These are phyloP conservation scores for Acanthis flammea DNA, from an alignment of 2,797 vertebrate species.

Conservation along the genomic window DNA sequence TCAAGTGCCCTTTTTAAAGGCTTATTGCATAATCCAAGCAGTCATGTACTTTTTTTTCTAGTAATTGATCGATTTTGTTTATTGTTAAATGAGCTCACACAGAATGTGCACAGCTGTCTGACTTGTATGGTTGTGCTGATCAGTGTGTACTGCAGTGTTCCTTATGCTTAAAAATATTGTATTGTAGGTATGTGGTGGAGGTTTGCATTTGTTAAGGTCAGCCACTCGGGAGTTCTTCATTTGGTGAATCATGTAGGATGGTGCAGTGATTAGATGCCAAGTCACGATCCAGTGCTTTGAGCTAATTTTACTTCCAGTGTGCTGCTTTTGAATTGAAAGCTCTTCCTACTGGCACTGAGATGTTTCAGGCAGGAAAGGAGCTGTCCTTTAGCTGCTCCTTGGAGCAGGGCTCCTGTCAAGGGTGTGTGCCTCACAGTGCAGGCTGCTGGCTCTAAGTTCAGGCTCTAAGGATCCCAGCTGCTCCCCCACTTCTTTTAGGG, in stretches of 20 bases:
- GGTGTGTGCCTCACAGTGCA: neutral
- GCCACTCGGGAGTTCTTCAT: neutral
- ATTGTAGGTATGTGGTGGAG: neutral
- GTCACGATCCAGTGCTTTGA: conserved; percentile 38
- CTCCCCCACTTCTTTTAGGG: neutral
- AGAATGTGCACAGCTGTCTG: neutral
- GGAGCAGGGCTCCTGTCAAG: neutral
- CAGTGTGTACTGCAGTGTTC: neutral
- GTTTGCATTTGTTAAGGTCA: conserved; percentile 16
- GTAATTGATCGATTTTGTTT: neutral
- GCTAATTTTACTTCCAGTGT: conserved; percentile 56
- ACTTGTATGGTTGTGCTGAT: neutral
- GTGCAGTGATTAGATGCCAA: conserved; percentile 19
- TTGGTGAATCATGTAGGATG: conserved; percentile 12
- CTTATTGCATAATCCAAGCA: neutral
- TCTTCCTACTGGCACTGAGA: neutral
- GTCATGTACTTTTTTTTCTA: neutral
- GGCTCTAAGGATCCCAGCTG: neutral
- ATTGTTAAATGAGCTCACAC: neutral
- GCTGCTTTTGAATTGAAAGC: conserved; percentile 17
- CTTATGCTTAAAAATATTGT: neutral
- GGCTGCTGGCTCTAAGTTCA: neutral
- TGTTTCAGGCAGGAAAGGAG: neutral
- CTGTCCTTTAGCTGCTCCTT: neutral
- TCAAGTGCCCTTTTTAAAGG: neutral